Conservation (phyloP, 2,113 vertebrate species). For the Leucoraja erinaceus region DNA sequence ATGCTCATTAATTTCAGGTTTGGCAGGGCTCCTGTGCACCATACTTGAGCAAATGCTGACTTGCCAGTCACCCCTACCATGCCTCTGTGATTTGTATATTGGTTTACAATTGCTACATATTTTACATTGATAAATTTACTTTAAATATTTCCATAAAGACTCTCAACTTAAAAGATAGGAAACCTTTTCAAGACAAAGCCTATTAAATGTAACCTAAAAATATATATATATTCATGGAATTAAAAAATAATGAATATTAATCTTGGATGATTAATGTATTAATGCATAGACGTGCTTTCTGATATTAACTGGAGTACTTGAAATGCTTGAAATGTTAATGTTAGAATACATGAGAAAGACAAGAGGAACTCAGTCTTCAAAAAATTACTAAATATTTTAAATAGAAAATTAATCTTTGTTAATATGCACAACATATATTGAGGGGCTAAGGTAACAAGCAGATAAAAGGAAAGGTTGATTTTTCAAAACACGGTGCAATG, state of each 20-base stretch:
- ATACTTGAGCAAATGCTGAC: too few relatives aligned
- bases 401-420: conserved; percentile 13
- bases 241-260: conserved; percentile 27
- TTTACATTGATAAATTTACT: background rate
- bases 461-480: background rate
- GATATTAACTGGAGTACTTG: conserved; percentile 14
- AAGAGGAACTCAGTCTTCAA: background rate
- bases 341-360: background rate
- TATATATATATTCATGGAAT: background rate
- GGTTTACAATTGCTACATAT: too few relatives aligned
- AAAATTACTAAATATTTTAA: background rate
- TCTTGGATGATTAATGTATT: background rate
- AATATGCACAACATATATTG: background rate
- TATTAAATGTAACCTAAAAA: background rate
- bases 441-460: background rate
- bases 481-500: background rate
- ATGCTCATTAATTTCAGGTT: too few relatives aligned
- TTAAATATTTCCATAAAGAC: background rate
- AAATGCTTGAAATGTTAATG: conserved; percentile 9
- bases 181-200: background rate
- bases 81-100: too few relatives aligned
- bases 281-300: background rate
- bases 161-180: background rate
- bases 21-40: too few relatives aligned
- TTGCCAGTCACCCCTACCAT: too few relatives aligned